Percentiles rank a stretch among this genome's conserved stretches.
Evolutionary conservation across 2,888 invertebrate genomes (phyloP).

Genomic region (Pseudococcus viburni): DNA sequence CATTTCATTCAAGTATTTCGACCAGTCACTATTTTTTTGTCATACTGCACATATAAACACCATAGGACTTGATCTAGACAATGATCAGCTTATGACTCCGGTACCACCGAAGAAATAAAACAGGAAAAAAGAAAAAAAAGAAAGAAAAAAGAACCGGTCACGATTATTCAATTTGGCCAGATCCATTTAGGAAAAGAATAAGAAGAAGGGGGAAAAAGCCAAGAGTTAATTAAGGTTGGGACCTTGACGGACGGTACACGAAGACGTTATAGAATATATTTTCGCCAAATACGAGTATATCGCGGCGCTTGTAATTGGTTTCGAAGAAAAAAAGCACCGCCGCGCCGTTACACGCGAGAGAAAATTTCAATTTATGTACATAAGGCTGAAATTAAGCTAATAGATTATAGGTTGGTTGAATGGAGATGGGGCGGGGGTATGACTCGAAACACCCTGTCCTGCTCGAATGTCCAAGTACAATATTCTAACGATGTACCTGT

Average conservation of each 20-base stretch:
- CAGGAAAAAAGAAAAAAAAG: not conserved
- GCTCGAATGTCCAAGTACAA: not conserved
- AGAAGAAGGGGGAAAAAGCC: not conserved
- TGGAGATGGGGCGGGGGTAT: not conserved
- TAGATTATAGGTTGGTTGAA: not conserved
- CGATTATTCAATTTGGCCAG: slow-evolving; percentile 41
- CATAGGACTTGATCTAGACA: not conserved
- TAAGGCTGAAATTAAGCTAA: slow-evolving; percentile 1
- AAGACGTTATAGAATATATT: not conserved
- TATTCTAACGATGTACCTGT: not conserved
- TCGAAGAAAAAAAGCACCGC: not conserved
- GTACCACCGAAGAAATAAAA: not conserved
- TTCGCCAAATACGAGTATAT: slow-evolving; percentile 28
- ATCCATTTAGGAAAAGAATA: slow-evolving; percentile 2
- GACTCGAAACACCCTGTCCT: not conserved
- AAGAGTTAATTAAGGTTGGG: slow-evolving; percentile 21
- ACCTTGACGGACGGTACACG: slow-evolving; percentile 3
- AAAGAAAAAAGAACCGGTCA: slow-evolving; percentile 30
- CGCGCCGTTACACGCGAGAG: not conserved
- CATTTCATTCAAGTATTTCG: no score
- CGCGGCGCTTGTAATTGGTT: slow-evolving; percentile 38
- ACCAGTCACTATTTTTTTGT: no score
- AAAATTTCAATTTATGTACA: slow-evolving; percentile 3
- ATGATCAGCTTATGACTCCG: not conserved
- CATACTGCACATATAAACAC: not conserved